Percentiles rank a stretch among this genome's conserved stretches.
These are phyloP conservation scores for Oncorhynchus keta DNA, from an alignment of 2,113 vertebrate species.

Conservation along the genomic window DNA sequence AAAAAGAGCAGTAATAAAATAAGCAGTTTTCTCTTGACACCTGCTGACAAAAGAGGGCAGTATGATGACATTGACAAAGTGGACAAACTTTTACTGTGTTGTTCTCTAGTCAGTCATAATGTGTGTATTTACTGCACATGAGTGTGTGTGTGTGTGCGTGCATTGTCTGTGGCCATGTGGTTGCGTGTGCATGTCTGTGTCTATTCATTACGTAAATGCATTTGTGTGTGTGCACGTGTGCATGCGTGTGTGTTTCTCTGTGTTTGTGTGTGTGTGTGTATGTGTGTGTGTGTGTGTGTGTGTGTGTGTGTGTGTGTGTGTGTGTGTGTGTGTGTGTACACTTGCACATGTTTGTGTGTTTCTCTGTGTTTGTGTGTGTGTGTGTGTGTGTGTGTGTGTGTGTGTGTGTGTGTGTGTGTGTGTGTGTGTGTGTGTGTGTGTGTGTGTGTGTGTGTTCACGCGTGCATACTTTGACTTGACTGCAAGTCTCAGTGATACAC, in stretches of 20 bases:
- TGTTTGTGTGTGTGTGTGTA: no score
- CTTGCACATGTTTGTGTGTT: neutral
- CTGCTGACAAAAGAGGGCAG: conserved; percentile 79
- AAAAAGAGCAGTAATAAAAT: neutral
- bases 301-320: no score
- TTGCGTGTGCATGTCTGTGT: neutral
- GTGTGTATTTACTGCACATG: conserved; percentile 11
- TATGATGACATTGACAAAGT: conserved; percentile 75
- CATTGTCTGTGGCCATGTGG: conserved; percentile 24
- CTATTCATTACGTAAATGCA: neutral
- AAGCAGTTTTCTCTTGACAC: conserved; percentile 43
- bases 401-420: no score
- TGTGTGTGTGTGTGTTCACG: neutral
- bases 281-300: no score
- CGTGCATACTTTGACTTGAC: neutral
- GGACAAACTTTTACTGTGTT: conserved; percentile 67
- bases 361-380: no score
- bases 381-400: no score
- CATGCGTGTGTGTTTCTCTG: neutral
- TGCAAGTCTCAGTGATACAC: neutral
- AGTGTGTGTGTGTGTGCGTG: no score
- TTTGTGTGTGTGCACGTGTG: conserved; percentile 19
- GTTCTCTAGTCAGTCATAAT: conserved; percentile 11
- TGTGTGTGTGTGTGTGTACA: conserved; percentile 4
- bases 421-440: conserved; percentile 5